A percentile compares a stretch with the other conserved stretches of the same genome.
These are phyloP conservation scores for Lasioglossum calceatum DNA, from an alignment of 2,888 invertebrate genomes.

Conservation along the genomic window DNA sequence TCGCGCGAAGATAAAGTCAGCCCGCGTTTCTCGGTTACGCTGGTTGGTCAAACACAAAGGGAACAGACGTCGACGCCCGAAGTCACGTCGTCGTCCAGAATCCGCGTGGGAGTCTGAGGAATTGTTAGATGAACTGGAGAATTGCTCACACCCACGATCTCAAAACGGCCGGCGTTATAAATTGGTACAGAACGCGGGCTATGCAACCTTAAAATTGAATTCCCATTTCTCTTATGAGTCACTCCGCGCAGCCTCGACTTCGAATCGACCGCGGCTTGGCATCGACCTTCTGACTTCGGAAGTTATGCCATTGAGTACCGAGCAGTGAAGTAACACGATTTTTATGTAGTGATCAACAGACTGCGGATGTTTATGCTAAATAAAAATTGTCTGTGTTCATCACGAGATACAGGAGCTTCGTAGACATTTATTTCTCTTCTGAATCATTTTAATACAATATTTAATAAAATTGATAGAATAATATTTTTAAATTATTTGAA, in stretches of 20 bases:
- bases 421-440: too few relatives aligned
- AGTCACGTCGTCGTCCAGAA: conserved; percentile 66
- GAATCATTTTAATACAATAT: not conserved
- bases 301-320: not conserved
- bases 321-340: not conserved
- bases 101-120: conserved; percentile 71
- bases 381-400: not conserved
- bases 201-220: conserved; percentile 62
- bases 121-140: conserved; percentile 75
- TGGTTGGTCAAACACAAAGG: conserved; percentile 71
- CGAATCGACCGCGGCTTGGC: not conserved
- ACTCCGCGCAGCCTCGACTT: conserved; percentile 13
- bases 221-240: conserved; percentile 58
- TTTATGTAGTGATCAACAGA: not conserved
- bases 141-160: conserved; percentile 72
- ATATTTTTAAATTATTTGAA: not conserved
- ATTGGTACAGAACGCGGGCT: conserved; percentile 55
- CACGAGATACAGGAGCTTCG: not conserved
- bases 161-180: conserved; percentile 61
- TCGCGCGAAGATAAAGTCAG: conserved; percentile 66
- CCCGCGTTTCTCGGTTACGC: conserved; percentile 70
- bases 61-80: conserved; percentile 67
- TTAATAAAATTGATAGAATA: not conserved
- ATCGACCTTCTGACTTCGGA: not conserved
- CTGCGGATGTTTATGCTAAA: not conserved